Percentiles rank a stretch among this genome's conserved stretches.
Conservation (phyloP, 2,797 vertebrate genomes). For the Antennarius maculatus region DNA sequence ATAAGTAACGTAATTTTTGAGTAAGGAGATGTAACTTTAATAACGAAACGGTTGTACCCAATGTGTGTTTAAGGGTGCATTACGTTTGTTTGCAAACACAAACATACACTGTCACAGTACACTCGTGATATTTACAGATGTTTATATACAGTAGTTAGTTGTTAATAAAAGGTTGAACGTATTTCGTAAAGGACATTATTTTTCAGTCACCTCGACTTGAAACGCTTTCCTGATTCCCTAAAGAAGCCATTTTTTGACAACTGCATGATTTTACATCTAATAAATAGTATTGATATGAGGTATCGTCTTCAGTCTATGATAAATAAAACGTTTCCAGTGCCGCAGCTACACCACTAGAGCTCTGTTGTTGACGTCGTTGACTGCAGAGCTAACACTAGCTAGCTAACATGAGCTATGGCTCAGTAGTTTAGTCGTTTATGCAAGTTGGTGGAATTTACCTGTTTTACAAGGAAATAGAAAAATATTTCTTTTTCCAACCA, state of each 20-base stretch:
- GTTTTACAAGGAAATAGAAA: rapidly evolving
- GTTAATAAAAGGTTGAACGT: too few species aligned
- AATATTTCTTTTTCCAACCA: slow-evolving; percentile 11
- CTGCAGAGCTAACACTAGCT: slow-evolving; percentile 20
- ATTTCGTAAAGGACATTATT: too few species aligned
- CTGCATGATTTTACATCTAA: background rate
- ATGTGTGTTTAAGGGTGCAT: too few species aligned
- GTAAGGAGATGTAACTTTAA: background rate
- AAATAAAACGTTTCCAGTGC: background rate
- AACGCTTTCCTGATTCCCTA: too few species aligned
- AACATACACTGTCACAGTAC: too few species aligned
- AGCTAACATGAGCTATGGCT: slow-evolving; percentile 12
- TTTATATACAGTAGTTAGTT: too few species aligned
- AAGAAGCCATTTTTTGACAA: too few species aligned
- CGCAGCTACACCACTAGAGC: too few species aligned
- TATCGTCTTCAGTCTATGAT: background rate
- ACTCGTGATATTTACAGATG: too few species aligned
- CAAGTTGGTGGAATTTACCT: background rate
- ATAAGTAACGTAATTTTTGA: background rate
- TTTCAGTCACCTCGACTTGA: too few species aligned
- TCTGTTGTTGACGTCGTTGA: background rate
- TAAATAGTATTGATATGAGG: background rate
- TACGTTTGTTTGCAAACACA: too few species aligned
- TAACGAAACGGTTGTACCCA: background rate
- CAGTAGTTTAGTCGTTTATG: background rate